Evolutionary conservation across 35 echinoderm and acorn worm species (phyloP).

Genomic region (Lytechinus variegatus): DNA sequence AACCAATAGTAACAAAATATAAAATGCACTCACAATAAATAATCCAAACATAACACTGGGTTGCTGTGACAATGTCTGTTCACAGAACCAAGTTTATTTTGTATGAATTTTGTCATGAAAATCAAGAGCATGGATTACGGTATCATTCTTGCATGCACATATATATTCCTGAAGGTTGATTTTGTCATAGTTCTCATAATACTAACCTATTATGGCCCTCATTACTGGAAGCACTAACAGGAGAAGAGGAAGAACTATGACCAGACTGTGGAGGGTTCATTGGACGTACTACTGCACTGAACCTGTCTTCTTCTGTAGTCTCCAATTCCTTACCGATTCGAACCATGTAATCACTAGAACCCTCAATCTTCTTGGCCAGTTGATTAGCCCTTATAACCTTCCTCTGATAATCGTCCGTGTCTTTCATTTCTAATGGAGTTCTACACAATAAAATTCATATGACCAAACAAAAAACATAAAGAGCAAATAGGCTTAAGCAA

Average conservation of each 20-base stretch:
- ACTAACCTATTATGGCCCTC: conserved; percentile 49
- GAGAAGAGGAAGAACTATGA: conserved; percentile 50
- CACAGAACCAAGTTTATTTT: no score
- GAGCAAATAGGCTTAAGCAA: no score
- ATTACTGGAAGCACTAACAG: conserved; percentile 53
- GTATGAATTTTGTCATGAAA: no score
- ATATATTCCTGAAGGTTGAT: no score
- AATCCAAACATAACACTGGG: no score
- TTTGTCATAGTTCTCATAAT: neutral
- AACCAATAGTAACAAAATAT: no score
- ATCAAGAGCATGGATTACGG: no score
- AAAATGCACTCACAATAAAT: no score
- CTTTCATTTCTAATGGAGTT: conserved; percentile 69
- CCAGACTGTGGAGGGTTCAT: neutral
- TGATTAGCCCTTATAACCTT: conserved; percentile 68
- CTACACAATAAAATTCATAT: neutral
- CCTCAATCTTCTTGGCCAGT: conserved; percentile 70
- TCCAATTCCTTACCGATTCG: conserved; percentile 57
- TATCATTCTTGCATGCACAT: no score
- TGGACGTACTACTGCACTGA: conserved; percentile 63
- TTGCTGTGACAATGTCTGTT: no score
- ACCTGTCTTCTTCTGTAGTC: conserved; percentile 70
- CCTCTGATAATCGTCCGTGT: conserved; percentile 71
- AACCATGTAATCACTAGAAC: conserved; percentile 35
- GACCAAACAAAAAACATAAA: no score